Conservation (phyloP, 2,888 invertebrate genomes). For the Drosophila yooni region DNA sequence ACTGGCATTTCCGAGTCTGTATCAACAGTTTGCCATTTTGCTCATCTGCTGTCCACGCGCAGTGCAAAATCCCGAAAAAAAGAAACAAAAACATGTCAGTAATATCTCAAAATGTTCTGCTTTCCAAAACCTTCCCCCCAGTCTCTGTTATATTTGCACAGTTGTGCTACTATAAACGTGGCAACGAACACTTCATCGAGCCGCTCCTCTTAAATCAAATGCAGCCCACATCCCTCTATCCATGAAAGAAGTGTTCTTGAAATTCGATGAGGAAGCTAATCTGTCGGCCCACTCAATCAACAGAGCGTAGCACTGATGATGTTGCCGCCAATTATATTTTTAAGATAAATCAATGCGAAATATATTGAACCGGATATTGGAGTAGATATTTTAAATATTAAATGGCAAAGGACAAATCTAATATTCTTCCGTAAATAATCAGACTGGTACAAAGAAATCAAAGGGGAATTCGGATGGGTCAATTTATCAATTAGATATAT, state of each 20-base stretch:
- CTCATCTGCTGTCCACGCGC: slow-evolving; percentile 23
- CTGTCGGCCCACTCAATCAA: slow-evolving; percentile 51
- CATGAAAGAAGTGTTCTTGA: slow-evolving; percentile 63
- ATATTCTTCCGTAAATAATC: neutral
- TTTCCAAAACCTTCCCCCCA: neutral
- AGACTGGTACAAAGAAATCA: neutral
- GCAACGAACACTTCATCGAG: slow-evolving; percentile 53
- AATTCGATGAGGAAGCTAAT: slow-evolving; percentile 71
- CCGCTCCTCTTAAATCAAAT: slow-evolving; percentile 62
- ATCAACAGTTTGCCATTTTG: slow-evolving; percentile 76
- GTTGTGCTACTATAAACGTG: slow-evolving; percentile 53
- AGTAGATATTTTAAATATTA: slow-evolving; percentile 18
- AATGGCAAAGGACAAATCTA: neutral
- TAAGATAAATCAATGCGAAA: slow-evolving; percentile 65
- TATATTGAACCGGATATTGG: slow-evolving; percentile 45
- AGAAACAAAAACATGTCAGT: slow-evolving; percentile 28
- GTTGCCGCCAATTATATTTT: slow-evolving; percentile 61
- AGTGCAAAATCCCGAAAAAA: slow-evolving; percentile 53
- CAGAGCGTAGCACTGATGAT: slow-evolving; percentile 10
- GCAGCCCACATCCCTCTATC: slow-evolving; percentile 17
- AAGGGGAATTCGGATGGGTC: neutral
- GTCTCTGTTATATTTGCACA: slow-evolving; percentile 30
- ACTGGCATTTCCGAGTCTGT: slow-evolving; percentile 60
- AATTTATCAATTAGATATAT: neutral
- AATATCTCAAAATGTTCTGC: slow-evolving; percentile 26